Evolutionary conservation across 2,888 invertebrate species (phyloP).

Genomic region (Norana najaformis): DNA sequence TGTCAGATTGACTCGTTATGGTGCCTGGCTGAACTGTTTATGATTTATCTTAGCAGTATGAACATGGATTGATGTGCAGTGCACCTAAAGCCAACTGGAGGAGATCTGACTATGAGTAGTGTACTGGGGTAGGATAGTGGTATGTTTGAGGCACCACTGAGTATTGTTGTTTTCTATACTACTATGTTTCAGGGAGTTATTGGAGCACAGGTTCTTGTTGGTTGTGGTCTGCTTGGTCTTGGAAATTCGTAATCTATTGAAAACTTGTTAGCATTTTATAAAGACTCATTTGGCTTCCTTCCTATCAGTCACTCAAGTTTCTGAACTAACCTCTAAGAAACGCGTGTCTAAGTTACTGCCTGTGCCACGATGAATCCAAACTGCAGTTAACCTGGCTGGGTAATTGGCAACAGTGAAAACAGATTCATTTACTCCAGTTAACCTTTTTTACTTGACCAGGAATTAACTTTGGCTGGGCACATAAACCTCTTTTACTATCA

Average conservation of each 20-base stretch:
- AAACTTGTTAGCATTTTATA: neutral
- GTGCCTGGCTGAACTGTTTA: neutral
- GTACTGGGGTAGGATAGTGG: neutral
- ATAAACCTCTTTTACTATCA: neutral
- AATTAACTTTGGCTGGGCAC: neutral
- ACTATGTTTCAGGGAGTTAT: neutral
- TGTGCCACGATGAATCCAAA: neutral
- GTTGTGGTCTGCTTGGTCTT: neutral
- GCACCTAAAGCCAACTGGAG: neutral
- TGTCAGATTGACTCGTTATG: neutral
- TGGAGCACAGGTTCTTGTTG: neutral
- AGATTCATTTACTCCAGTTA: neutral
- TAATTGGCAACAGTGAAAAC: neutral
- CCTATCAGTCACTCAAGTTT: neutral
- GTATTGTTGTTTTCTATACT: neutral
- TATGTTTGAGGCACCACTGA: neutral
- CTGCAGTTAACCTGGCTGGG: neutral
- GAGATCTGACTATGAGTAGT: too few relatives aligned
- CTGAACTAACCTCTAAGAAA: neutral
- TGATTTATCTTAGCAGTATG: neutral
- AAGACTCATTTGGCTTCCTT: neutral
- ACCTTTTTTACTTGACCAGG: neutral
- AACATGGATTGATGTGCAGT: neutral
- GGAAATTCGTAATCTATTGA: neutral
- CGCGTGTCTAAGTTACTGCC: neutral